Evolutionary conservation across 2,888 invertebrate species (phyloP).

Genomic region (Neoaliturus tenellus): DNA sequence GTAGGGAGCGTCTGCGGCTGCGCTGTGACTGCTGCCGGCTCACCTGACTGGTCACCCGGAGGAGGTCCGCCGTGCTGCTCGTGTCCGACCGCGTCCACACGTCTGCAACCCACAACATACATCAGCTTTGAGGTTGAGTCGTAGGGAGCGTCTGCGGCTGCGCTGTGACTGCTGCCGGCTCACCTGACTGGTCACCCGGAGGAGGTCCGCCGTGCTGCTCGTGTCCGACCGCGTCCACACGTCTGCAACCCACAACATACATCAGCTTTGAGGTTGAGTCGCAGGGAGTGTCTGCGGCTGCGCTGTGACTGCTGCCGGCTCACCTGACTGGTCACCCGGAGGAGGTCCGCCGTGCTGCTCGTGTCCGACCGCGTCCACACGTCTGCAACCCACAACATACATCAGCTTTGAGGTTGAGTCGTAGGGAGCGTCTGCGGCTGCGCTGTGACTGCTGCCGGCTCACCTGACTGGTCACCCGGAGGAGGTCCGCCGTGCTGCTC

Average conservation of each 20-base stretch:
- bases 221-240: neutral
- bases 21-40: neutral
- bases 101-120: neutral
- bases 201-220: neutral
- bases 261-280: neutral
- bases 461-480: neutral
- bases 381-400: neutral
- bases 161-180: neutral
- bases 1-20: neutral
- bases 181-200: neutral
- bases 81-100: neutral
- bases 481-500: neutral
- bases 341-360: neutral
- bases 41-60: neutral
- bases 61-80: neutral
- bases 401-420: neutral
- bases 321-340: neutral
- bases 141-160: neutral
- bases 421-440: neutral
- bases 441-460: neutral
- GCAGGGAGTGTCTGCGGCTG: neutral
- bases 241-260: neutral
- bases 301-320: neutral
- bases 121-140: neutral
- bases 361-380: neutral